phyloP scores from a whole-genome alignment of 2,888 invertebrate genomes.

The Invenusta paracnida region DNA sequence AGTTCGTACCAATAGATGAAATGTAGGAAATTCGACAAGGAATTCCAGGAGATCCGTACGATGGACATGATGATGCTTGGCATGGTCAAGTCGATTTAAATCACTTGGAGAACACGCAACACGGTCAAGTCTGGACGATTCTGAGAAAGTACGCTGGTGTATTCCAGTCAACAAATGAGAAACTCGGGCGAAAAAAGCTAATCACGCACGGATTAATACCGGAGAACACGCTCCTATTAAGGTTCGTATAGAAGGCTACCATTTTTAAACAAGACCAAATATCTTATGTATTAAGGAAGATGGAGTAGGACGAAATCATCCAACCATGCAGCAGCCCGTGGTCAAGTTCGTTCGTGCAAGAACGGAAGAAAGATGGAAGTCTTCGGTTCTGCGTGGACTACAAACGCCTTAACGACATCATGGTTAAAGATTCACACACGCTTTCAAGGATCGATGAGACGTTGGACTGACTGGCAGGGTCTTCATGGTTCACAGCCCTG shows the following conservation, averaged over 20 bases:
- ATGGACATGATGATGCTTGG: not conserved
- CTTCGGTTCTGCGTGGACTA: slow-evolving; percentile 47
- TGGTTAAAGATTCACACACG: slow-evolving; percentile 46
- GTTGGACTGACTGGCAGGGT: slow-evolving; percentile 45
- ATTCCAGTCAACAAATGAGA: not conserved
- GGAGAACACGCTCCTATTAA: not conserved
- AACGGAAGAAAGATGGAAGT: slow-evolving; percentile 44
- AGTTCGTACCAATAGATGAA: not conserved
- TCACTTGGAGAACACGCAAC: not conserved
- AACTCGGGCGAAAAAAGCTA: not conserved
- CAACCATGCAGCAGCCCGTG: slow-evolving; percentile 46
- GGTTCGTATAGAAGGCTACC: not conserved
- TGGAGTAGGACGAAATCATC: slow-evolving; percentile 45
- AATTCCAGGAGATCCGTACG: not conserved
- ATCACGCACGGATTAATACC: not conserved
- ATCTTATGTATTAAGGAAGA: slow-evolving; percentile 7
- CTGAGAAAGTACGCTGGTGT: too few species aligned
- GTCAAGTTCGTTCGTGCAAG: slow-evolving; percentile 45
- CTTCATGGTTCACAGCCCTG: slow-evolving; percentile 45
- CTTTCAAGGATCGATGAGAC: slow-evolving; percentile 47
- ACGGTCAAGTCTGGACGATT: not conserved
- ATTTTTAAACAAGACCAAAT: slow-evolving; percentile 42
- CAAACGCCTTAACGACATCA: slow-evolving; percentile 45
- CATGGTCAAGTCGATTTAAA: not conserved
- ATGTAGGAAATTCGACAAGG: not conserved